Evolutionary conservation across 2,888 invertebrate species (phyloP).

Genomic region (Xiphydria camelus): DNA sequence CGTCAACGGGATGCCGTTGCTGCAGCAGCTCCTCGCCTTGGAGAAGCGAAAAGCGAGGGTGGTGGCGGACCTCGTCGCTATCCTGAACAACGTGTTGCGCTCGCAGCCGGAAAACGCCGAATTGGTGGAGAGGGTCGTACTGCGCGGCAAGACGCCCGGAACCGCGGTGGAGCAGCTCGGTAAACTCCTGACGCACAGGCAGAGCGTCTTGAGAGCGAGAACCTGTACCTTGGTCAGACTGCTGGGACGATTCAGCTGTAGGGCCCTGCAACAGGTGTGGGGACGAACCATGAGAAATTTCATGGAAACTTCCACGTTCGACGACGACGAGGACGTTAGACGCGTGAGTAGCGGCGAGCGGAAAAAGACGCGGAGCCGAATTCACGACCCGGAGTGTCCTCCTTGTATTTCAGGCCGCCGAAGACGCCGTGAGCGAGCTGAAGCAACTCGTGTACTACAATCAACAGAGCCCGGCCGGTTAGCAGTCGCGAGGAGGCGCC

Average conservation of each 20-base stretch:
- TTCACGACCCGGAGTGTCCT: conserved; percentile 1
- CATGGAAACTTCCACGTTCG: conserved; percentile 66
- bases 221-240: conserved; percentile 74
- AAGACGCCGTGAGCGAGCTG: conserved; percentile 62
- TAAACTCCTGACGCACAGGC: conserved; percentile 49
- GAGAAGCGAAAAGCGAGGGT: conserved; percentile 65
- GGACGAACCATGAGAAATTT: conserved; percentile 64
- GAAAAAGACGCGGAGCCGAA: neutral
- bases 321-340: conserved; percentile 66
- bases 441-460: conserved; percentile 60
- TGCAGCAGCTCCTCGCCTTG: conserved; percentile 60
- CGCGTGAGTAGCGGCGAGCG: conserved; percentile 57
- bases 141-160: conserved; percentile 40
- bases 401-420: conserved; percentile 58
- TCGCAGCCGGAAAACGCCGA: conserved; percentile 77
- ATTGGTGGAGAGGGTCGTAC: conserved; percentile 73
- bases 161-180: conserved; percentile 31
- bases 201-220: conserved; percentile 61
- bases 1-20: conserved; percentile 59
- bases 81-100: conserved; percentile 74
- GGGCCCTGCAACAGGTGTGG: conserved; percentile 69
- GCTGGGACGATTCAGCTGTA: conserved; percentile 70
- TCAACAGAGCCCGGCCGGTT: conserved; percentile 26
- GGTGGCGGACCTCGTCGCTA: conserved; percentile 71
- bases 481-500: conserved; percentile 2